Evolutionary conservation across 2,113 vertebrate genomes (phyloP).

Genomic region (Aldabrachelys gigantea): DNA sequence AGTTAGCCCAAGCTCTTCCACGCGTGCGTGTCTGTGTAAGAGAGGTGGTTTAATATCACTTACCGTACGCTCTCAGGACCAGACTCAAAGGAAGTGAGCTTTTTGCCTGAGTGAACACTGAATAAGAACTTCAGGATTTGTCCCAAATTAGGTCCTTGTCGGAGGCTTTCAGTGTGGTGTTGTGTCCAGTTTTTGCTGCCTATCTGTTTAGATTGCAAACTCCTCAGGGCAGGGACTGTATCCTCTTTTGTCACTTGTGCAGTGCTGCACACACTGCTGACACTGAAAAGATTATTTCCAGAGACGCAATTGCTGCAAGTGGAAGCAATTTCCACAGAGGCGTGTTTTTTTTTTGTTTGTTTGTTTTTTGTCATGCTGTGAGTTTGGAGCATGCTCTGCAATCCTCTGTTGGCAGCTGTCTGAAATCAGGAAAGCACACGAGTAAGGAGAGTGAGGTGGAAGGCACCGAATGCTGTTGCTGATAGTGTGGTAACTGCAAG

Average conservation of each 20-base stretch:
- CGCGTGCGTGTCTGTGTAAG: background rate
- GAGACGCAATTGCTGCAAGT: background rate
- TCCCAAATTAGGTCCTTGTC: background rate
- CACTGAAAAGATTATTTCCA: background rate
- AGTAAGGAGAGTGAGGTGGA: background rate
- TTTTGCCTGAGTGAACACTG: background rate
- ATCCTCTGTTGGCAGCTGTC: background rate
- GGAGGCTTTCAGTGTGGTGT: background rate
- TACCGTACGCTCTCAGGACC: background rate
- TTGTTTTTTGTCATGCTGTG: no score
- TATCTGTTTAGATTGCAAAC: background rate
- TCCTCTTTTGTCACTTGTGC: background rate
- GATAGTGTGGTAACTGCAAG: background rate
- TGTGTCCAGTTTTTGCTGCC: background rate
- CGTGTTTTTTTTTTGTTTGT: no score
- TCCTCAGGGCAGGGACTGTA: background rate
- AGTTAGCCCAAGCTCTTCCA: background rate
- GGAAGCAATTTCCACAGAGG: no score
- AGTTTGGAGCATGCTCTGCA: background rate
- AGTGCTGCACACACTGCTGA: background rate
- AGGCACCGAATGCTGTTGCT: background rate
- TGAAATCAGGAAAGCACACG: background rate
- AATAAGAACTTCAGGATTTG: background rate
- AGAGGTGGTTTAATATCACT: background rate
- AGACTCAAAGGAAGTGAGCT: background rate